These are phyloP conservation scores for Patiria pectinifera DNA, from an alignment of 53 echinoderm and acorn worm genomes.

Conservation along the genomic window DNA sequence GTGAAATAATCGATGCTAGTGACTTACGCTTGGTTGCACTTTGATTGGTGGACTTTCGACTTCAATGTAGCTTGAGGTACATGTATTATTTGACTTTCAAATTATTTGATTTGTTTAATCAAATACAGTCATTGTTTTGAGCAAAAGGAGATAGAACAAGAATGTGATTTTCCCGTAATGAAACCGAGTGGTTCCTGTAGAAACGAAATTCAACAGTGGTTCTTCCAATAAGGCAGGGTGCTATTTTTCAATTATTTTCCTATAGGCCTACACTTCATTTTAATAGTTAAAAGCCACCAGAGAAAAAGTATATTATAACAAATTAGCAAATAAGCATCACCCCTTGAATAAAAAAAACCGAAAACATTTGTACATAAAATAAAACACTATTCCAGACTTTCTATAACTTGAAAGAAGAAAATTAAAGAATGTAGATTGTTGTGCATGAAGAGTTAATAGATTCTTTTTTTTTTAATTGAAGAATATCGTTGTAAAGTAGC, in stretches of 20 bases:
- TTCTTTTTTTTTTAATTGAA: neutral
- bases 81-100: too few species aligned
- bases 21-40: too few species aligned
- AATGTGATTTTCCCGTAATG: neutral
- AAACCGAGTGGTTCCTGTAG: neutral
- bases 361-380: neutral
- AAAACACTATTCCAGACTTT: neutral
- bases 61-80: too few species aligned
- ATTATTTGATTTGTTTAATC: too few species aligned
- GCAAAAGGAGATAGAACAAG: neutral
- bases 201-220: neutral
- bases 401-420: neutral
- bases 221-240: constrained; percentile 27
- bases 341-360: neutral
- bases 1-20: too few species aligned
- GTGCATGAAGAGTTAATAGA: neutral
- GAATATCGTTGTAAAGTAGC: neutral
- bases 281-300: neutral
- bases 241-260: neutral
- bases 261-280: neutral
- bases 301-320: neutral
- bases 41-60: too few species aligned
- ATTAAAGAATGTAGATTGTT: neutral
- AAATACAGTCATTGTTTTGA: neutral
- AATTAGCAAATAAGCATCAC: neutral